Percentiles rank a stretch among this genome's conserved stretches.
phyloP scores from a whole-genome alignment of 2,888 invertebrate species.

The Erebia palarica region DNA sequence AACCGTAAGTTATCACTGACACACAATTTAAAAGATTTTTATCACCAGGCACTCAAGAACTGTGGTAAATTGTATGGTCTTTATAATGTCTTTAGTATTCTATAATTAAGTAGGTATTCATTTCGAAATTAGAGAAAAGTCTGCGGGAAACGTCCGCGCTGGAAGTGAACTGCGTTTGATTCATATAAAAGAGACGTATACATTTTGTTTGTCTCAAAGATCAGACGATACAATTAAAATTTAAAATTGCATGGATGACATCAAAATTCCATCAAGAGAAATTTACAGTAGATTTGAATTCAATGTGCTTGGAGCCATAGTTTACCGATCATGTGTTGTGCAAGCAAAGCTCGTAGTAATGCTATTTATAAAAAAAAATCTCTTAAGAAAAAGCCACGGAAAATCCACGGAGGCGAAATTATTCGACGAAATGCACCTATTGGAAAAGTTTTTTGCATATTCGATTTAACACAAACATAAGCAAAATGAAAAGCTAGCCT shows the following conservation, averaged over 20 bases:
- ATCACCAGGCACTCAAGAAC: too few relatives aligned
- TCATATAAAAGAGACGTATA: too few relatives aligned
- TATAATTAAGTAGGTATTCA: too few relatives aligned
- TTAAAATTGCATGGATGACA: slow-evolving; percentile 50
- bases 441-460: slow-evolving; percentile 15
- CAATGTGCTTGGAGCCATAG: slow-evolving; percentile 59
- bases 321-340: slow-evolving; percentile 48
- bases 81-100: too few relatives aligned
- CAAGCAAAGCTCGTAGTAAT: not conserved
- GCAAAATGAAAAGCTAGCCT: slow-evolving; percentile 2
- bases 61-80: too few relatives aligned
- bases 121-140: too few relatives aligned
- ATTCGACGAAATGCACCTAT: slow-evolving; percentile 3
- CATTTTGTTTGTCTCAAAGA: not conserved
- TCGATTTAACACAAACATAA: slow-evolving; percentile 12
- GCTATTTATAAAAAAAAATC: slow-evolving; percentile 10
- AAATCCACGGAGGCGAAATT: slow-evolving; percentile 14
- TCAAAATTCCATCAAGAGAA: slow-evolving; percentile 66
- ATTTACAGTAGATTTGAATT: slow-evolving; percentile 61
- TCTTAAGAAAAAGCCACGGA: slow-evolving; percentile 6
- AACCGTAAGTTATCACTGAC: too few relatives aligned
- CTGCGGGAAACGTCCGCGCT: too few relatives aligned
- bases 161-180: too few relatives aligned
- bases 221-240: not conserved
- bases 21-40: too few relatives aligned